Conservation (phyloP, 2,113 vertebrate species). For the Pheucticus melanocephalus region DNA sequence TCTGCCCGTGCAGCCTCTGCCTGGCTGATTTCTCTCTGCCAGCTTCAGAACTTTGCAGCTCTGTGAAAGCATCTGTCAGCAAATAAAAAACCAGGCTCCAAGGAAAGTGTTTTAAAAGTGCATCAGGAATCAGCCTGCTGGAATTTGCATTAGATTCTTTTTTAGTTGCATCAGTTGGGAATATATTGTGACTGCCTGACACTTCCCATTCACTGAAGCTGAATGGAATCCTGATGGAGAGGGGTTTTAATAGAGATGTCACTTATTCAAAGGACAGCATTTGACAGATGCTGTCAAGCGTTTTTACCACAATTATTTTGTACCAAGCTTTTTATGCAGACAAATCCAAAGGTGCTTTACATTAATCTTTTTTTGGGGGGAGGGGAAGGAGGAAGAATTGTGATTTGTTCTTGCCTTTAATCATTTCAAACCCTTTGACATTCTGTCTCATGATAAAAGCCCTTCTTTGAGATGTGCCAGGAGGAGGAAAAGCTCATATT, state of each 20-base stretch:
- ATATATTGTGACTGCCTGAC: slow-evolving; percentile 30
- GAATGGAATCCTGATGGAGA: slow-evolving; percentile 22
- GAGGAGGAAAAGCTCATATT: neutral
- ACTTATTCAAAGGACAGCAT: neutral
- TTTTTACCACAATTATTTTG: slow-evolving; percentile 3
- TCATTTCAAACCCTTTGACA: neutral
- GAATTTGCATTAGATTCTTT: slow-evolving; percentile 42
- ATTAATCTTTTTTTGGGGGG: neutral
- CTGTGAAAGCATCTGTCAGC: slow-evolving; percentile 34
- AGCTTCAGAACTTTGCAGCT: neutral
- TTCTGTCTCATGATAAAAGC: neutral
- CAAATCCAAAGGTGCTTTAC: neutral
- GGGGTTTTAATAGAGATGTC: slow-evolving; percentile 28
- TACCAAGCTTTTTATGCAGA: neutral
- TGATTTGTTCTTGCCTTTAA: slow-evolving; percentile 4
- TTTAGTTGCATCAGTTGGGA: slow-evolving; percentile 35
- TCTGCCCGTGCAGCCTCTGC: slow-evolving; percentile 5
- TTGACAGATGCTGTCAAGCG: neutral
- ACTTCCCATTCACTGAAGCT: neutral
- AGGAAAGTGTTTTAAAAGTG: neutral
- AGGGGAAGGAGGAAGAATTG: neutral
- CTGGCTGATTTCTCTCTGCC: neutral
- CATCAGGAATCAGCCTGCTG: slow-evolving; percentile 16
- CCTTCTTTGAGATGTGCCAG: neutral
- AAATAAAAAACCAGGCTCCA: neutral